Base-by-base conservation (phyloP, 2,797 vertebrate species). In the Monodelphis domestica region DNA sequence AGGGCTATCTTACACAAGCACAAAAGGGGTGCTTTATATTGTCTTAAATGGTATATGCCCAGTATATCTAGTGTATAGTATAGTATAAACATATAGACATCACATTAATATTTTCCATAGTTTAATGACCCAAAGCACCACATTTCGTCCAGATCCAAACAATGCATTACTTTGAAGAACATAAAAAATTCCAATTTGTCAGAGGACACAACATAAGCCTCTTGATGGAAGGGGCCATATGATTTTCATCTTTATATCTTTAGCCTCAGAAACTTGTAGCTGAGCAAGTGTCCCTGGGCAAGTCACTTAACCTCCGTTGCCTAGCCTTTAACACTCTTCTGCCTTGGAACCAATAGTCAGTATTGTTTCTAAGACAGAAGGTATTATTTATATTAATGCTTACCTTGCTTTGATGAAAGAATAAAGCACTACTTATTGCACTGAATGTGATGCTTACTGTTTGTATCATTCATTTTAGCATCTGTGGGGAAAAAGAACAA, bases 391-490 rank as follows among this genome's bases (percentile, higher is more conserved):
- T 6, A 26, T 63, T 90, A 56, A 52, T 94, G 63, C n/a, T 78
- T 87, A 15, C 11, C 30, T 87, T 89, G 2, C n/a, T 54, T 26
- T 89, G 6, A 45, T 93, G 11, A 87, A 93, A 94, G 53, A 52
- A 90, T 51, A 90, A 94, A 93, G 12, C 33, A 89, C 0, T 10
- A 45, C 1, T 28, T 89, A 91, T 45, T 53, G 84, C 12, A 50
- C 53, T 78, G 59, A 45, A 56, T 63, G 91, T 88, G 90, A 94
- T 93, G n/a, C 51, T 88, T 84, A 7, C 29, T 95, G 63, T 55
- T 93, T 91, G 21, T 33, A 38, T 54, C 55, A n/a, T 93, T 87
- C 90, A 90, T 87, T 59, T 93, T 55, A 89, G 17, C 7, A 53
- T 91, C 59, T 84, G 59, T 28, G 12, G 12, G 30, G 12, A 15